Evolutionary conservation across 1,140 invertebrate genomes (phyloP), one percentile per base, ranked within the genome.

Genomic region (Cydia pomonella): DNA sequence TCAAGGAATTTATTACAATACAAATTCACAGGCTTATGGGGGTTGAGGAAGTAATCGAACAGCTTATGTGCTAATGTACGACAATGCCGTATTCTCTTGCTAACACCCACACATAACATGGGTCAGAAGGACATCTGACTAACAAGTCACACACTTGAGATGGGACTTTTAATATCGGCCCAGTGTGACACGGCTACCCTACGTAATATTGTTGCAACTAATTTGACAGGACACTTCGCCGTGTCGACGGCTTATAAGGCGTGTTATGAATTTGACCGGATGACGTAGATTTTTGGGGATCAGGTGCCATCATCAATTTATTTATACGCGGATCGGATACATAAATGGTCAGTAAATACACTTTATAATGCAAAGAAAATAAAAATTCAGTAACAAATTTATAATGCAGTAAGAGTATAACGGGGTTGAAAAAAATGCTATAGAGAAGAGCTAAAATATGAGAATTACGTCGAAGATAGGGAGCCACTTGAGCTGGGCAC

Each of bases 91-190:
- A 69, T 64, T 64, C 63, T 23, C 27, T 7, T 33, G 29, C 64
- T 33, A 33, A 29, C 64, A 33, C 27, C 27, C 27, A 64, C 63
- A 2, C 25, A 33, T 77, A 77, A 75, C 74, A 73, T 75, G 77
- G 77, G 76, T 77, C 76, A 29, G 73, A 72, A 23, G 72, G 79
- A 80, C 77, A 78, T 76, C 73, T 79, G 79, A 82, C 76, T 78
- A 78, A 78, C 76, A 73, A 75, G 64, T 69, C 76, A 25, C 66
- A 41, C 73, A 73, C 76, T 82, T 80, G 76, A 82, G 75, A 73
- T 76, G 77, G 76, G 81, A 80, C 78, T 80, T 82, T 82, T 80
- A 82, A 82, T 82, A 82, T 82, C 44, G 74, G 72, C 3, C 72
- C 74, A 64, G 62, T 66, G 21, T 74, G 76, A 75, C 72, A 72